phyloP scores from a whole-genome alignment of 1,140 invertebrate genomes.

The Trichomalopsis sarcophagae region DNA sequence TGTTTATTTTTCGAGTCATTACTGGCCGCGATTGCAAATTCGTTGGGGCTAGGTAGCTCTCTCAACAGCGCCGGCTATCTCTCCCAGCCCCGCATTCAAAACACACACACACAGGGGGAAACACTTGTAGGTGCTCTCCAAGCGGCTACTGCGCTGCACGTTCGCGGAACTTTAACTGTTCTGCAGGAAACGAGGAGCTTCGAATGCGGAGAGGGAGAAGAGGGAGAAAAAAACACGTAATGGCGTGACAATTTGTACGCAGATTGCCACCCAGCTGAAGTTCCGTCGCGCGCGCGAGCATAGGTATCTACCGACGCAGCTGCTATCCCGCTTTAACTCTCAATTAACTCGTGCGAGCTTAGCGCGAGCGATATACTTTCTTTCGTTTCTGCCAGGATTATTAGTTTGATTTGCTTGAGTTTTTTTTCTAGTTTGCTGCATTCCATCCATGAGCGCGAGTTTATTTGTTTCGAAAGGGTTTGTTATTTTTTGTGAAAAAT shows the following conservation, averaged over 20 bases:
- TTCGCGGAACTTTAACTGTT: constrained; percentile 28
- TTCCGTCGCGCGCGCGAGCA: background rate
- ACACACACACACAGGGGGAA: background rate
- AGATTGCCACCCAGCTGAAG: constrained; percentile 23
- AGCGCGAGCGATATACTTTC: background rate
- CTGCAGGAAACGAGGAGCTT: constrained; percentile 13
- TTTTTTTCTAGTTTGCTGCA: background rate
- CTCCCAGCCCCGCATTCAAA: background rate
- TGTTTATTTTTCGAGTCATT: constrained; percentile 49
- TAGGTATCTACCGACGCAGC: background rate
- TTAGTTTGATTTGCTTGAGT: background rate
- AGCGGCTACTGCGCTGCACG: background rate
- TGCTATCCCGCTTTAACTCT: background rate
- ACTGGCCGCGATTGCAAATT: constrained; percentile 31
- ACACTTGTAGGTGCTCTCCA: background rate
- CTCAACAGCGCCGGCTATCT: background rate
- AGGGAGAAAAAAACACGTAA: constrained; percentile 20
- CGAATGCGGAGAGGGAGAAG: background rate
- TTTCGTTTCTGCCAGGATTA: background rate
- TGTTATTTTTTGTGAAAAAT: no score
- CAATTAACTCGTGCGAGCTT: constrained; percentile 22
- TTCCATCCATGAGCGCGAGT: background rate
- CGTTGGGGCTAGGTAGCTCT: constrained; percentile 6
- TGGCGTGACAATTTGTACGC: constrained; percentile 26
- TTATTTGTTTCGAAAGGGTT: no score